A percentile compares a stretch with the other conserved stretches of the same genome.
These are phyloP conservation scores for Myxocyprinus asiaticus DNA, from an alignment of 2,113 vertebrate species.

Conservation along the genomic window DNA sequence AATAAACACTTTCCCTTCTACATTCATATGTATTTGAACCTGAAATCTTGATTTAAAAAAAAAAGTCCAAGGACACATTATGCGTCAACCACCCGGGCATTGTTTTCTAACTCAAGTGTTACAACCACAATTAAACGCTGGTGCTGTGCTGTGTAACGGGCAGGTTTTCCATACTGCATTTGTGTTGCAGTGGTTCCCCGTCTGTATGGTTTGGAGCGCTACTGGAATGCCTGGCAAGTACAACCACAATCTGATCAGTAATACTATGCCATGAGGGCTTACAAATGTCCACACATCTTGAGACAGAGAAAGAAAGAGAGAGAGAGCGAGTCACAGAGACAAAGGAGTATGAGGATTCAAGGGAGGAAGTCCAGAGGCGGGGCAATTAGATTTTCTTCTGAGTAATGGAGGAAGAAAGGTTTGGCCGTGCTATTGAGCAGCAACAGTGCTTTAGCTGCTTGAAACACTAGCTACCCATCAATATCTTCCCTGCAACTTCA, in stretches of 20 bases:
- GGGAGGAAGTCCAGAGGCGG: neutral
- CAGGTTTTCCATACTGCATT: neutral
- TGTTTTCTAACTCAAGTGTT: neutral
- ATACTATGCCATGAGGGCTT: conserved; percentile 27
- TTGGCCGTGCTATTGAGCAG: conserved; percentile 43
- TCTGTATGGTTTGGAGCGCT: neutral
- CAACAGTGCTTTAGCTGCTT: conserved; percentile 37
- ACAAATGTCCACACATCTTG: conserved; percentile 25
- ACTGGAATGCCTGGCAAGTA: conserved; percentile 27
- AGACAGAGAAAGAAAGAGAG: conserved; percentile 26
- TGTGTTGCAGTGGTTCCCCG: neutral
- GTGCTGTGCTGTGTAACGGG: neutral
- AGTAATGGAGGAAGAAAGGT: conserved; percentile 48
- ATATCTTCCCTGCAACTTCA: conserved; percentile 57
- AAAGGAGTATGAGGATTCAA: conserved; percentile 15
- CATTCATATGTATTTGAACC: too few species aligned
- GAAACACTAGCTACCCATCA: conserved; percentile 65
- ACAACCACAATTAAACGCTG: neutral
- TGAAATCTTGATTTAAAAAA: too few species aligned
- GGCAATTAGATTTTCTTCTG: conserved; percentile 42
- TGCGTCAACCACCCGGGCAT: neutral
- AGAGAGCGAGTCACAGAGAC: neutral
- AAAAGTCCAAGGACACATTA: too few species aligned
- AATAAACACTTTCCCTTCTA: too few species aligned
- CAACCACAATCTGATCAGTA: conserved; percentile 35